Evolutionary conservation across 2,797 vertebrate genomes (phyloP).

Genomic region (Gobionotothen gibberifrons): DNA sequence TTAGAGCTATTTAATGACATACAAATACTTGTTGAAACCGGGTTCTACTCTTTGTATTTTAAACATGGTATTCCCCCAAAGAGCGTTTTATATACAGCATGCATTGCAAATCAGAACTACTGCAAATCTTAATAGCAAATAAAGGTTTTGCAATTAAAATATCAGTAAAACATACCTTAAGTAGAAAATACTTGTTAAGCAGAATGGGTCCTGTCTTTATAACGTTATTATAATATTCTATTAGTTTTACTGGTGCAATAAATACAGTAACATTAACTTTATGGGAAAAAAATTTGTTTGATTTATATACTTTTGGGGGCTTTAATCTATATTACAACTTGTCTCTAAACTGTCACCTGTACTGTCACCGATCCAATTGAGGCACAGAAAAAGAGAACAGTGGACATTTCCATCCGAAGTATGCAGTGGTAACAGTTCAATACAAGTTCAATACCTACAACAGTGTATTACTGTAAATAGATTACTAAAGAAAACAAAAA

Average conservation of each 20-base stretch:
- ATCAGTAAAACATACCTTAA: background rate
- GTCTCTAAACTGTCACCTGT: background rate
- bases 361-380: background rate
- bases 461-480: background rate
- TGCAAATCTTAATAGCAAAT: background rate
- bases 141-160: background rate
- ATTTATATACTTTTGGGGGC: background rate
- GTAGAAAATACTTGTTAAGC: background rate
- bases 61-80: no score
- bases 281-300: background rate
- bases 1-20: background rate
- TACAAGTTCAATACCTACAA: background rate
- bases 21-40: no score
- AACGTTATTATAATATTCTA: background rate
- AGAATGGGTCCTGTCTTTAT: background rate
- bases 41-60: background rate
- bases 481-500: background rate
- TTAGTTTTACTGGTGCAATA: background rate
- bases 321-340: background rate
- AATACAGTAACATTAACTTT: background rate
- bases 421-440: background rate
- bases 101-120: no score
- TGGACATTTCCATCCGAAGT: background rate
- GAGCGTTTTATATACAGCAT: no score
- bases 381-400: background rate